Evolutionary conservation across 2,113 vertebrate species (phyloP).

Genomic region (Phalacrocorax pelagicus): DNA sequence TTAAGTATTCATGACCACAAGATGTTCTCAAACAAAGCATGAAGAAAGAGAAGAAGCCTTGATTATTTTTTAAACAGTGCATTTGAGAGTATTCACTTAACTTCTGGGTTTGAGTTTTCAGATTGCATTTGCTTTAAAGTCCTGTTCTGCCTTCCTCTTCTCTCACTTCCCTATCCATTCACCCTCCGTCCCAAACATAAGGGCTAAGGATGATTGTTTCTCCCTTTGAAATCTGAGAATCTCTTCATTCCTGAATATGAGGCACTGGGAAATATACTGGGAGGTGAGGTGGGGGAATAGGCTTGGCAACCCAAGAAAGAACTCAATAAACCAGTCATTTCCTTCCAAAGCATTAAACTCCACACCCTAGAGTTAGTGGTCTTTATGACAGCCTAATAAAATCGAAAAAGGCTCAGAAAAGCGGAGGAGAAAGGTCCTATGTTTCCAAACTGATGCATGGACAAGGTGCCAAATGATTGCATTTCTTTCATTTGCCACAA

Average conservation of each 20-base stretch:
- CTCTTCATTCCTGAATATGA: not conserved
- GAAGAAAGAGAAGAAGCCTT: not conserved
- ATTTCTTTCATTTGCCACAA: conserved; percentile 41
- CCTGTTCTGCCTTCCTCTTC: not conserved
- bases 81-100: not conserved
- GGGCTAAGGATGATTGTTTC: not conserved
- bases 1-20: not conserved
- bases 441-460: not conserved
- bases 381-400: not conserved
- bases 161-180: not conserved
- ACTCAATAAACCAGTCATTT: not conserved
- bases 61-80: not conserved
- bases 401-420: not conserved
- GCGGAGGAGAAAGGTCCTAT: not conserved
- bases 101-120: not conserved
- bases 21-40: not conserved
- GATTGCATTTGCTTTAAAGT: not conserved
- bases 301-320: not conserved
- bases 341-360: not conserved
- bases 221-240: not conserved
- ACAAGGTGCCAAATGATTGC: conserved; percentile 21
- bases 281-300: not conserved
- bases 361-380: not conserved
- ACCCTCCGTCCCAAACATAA: not conserved
- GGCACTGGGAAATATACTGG: not conserved